These are phyloP conservation scores for Carassius carassius DNA, from an alignment of 2,113 vertebrate species.

Conservation along the genomic window DNA sequence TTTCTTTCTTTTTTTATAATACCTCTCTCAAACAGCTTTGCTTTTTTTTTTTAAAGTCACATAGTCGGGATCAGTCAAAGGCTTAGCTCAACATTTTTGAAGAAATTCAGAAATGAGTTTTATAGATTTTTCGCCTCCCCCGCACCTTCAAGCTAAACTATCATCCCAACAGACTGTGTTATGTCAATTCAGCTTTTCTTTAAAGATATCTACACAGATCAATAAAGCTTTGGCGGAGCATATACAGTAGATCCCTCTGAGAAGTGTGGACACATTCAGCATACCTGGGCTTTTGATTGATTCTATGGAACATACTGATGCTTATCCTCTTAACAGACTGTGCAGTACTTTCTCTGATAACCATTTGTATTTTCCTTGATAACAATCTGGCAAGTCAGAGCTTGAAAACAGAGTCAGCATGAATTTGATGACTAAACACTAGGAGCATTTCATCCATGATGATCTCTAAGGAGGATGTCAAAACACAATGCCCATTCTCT, in stretches of 20 bases:
- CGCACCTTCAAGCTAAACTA: slow-evolving; percentile 30
- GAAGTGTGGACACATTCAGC: slow-evolving; percentile 30
- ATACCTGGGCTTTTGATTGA: slow-evolving; percentile 32
- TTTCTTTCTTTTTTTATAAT: neutral
- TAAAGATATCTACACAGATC: slow-evolving; percentile 28
- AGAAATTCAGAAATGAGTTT: slow-evolving; percentile 68
- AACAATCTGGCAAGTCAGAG: slow-evolving; percentile 31
- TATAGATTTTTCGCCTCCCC: slow-evolving; percentile 59
- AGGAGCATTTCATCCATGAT: slow-evolving; percentile 23
- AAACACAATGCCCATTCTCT: slow-evolving; percentile 16
- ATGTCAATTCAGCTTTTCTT: slow-evolving; percentile 42
- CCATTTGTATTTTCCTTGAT: slow-evolving; percentile 37
- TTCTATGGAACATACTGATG: slow-evolving; percentile 34
- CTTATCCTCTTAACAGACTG: slow-evolving; percentile 25
- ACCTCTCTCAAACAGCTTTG: neutral
- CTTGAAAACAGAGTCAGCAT: slow-evolving; percentile 17
- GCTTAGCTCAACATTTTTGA: slow-evolving; percentile 60
- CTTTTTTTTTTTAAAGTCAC: neutral
- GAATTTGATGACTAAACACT: slow-evolving; percentile 14
- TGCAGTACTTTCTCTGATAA: slow-evolving; percentile 23
- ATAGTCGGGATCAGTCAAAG: slow-evolving; percentile 15
- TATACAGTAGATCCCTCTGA: slow-evolving; percentile 30
- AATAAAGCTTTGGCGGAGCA: slow-evolving; percentile 17
- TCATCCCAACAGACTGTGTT: slow-evolving; percentile 34
- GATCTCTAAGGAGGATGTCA: slow-evolving; percentile 33